Evolutionary conservation across 23 tunicate species (phyloP).

Genomic region (Clavelina lepadiformis): DNA sequence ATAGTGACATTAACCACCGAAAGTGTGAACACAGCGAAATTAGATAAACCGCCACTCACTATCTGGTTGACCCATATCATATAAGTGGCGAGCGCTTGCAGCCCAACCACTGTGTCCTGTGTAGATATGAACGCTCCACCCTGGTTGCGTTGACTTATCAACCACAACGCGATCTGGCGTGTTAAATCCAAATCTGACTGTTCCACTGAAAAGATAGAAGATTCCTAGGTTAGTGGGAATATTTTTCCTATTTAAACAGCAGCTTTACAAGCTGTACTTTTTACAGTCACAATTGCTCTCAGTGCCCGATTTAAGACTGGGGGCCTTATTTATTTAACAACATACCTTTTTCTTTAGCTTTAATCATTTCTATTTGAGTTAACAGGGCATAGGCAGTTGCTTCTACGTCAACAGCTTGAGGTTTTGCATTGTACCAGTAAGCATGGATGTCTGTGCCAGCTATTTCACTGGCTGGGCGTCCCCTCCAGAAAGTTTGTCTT

Average conservation of each 20-base stretch:
- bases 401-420: constrained; percentile 36
- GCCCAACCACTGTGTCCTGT: constrained; percentile 38
- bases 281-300: too few species aligned
- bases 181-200: constrained; percentile 18
- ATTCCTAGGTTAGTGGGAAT: too few species aligned
- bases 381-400: constrained; percentile 68
- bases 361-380: constrained; percentile 24
- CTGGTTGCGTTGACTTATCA: constrained; percentile 29
- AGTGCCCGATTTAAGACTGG: too few species aligned
- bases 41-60: constrained; percentile 14
- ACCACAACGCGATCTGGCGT: constrained; percentile 23
- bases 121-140: constrained; percentile 38
- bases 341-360: too few species aligned
- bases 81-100: constrained; percentile 36
- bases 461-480: constrained; percentile 21
- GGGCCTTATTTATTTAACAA: too few species aligned
- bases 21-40: too few species aligned
- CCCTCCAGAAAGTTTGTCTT: constrained; percentile 78
- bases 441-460: constrained; percentile 52
- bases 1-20: too few species aligned
- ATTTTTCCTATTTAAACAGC: too few species aligned
- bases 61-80: constrained; percentile 8
- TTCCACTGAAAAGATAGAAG: constrained; percentile 6
- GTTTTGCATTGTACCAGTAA: constrained; percentile 58
- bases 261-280: too few species aligned